Conservation (phyloP, 2,797 vertebrate species). For the Acipenser oxyrinchus region DNA sequence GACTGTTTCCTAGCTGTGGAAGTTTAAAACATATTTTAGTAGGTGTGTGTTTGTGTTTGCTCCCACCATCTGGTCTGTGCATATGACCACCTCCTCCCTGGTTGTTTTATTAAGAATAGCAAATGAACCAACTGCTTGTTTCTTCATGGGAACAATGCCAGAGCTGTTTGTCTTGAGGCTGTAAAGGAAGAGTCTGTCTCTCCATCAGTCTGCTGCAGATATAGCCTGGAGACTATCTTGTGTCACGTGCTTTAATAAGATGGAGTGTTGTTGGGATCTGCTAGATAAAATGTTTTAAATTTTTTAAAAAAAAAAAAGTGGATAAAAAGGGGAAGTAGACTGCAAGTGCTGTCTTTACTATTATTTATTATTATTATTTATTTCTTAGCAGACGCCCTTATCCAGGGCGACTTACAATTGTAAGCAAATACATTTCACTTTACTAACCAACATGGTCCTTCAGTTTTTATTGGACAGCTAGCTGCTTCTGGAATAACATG, state of each 20-base stretch:
- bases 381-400: too few species aligned
- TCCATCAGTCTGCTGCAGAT: slow-evolving; percentile 22
- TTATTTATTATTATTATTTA: too few species aligned
- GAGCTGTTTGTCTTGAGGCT: slow-evolving; percentile 10
- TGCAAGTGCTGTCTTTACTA: neutral
- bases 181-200: slow-evolving; percentile 24
- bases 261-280: neutral
- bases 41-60: neutral
- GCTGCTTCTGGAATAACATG: too few species aligned
- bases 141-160: neutral
- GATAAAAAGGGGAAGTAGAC: neutral
- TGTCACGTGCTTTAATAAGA: neutral
- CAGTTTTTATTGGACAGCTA: too few species aligned
- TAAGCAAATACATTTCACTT: too few species aligned
- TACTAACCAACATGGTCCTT: neutral
- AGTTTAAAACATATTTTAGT: neutral
- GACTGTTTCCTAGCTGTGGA: too few species aligned
- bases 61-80: neutral
- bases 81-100: neutral
- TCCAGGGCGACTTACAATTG: too few species aligned
- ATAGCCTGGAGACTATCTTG: slow-evolving; percentile 14
- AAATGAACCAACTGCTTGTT: neutral
- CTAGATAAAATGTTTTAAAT: neutral
- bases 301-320: neutral
- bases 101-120: slow-evolving; percentile 1